A percentile compares a stretch with the other conserved stretches of the same genome.
Evolutionary conservation across 2,113 vertebrate species (phyloP).

Genomic region (Semnornis frantzii): DNA sequence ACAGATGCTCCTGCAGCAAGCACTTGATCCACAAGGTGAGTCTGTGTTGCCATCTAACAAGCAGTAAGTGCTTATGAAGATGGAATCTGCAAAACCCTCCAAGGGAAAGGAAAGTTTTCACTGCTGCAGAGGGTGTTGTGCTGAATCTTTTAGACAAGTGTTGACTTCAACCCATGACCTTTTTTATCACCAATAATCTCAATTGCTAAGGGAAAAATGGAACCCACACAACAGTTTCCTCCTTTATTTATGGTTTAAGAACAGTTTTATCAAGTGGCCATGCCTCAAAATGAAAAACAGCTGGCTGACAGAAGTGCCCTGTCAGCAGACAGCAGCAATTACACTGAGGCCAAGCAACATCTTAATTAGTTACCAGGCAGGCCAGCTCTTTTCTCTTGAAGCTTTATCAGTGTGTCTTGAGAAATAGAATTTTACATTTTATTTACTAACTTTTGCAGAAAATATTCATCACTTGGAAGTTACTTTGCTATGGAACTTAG

Average conservation of each 20-base stretch:
- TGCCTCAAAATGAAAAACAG: constrained; percentile 62
- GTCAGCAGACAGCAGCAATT: constrained; percentile 72
- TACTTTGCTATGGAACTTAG: neutral
- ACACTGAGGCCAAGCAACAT: constrained; percentile 57
- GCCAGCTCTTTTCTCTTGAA: neutral
- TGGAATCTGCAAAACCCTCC: neutral
- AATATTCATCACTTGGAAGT: neutral
- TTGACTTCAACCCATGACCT: neutral
- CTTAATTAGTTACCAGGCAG: constrained; percentile 63
- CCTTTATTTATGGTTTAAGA: constrained; percentile 61
- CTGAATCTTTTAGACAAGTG: neutral
- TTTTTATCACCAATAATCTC: neutral
- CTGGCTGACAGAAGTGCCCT: constrained; percentile 61
- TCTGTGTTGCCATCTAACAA: neutral
- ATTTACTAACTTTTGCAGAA: neutral
- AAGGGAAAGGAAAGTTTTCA: neutral
- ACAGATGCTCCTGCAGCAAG: neutral
- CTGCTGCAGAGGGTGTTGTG: neutral
- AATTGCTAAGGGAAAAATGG: constrained; percentile 9
- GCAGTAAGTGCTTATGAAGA: neutral
- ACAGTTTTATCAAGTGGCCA: constrained; percentile 44
- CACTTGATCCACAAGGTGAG: neutral
- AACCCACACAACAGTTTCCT: constrained; percentile 27
- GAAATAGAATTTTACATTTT: neutral
- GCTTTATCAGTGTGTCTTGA: neutral